Base-by-base conservation (phyloP, 2,797 vertebrate species). In the Artibeus lituratus region DNA sequence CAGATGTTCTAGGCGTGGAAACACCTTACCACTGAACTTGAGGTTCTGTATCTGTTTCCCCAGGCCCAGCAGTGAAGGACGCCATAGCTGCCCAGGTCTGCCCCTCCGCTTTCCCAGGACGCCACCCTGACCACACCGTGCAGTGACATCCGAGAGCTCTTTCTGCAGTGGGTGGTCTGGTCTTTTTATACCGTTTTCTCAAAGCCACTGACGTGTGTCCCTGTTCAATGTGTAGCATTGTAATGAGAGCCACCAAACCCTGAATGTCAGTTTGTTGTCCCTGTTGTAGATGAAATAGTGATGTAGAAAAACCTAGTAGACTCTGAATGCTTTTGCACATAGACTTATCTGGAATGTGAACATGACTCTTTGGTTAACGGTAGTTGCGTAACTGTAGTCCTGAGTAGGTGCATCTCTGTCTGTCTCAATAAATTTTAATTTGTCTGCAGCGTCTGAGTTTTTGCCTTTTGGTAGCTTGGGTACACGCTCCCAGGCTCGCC, bases 401-500 rank as follows among this genome's bases (percentile, higher is more conserved):
- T 96, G 67, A 98, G 97, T 98, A 98, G 98, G 98, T 98, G 97
- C 98, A 98, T 99, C 98, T 98, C 97, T 98, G 98, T 99, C 99
- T 98, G 98, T 99, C 98, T 99, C 98, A 99, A 99, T 99, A 99
- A 99, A 99, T 99, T 98, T 98, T 98, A 99, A 98, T 99, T 98
- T 99, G 98, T 99, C 99, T 98, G 98, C 96, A 98, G 97, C 65
- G 93, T 92, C 95, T 94, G 91, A 78, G 78, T 92, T 95, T 94
- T 84, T 94, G 81, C 87, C 80, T 88, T 97, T 96, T 93, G n/a
- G 97, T 93, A 96, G 77, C 78, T 90, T 87, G 84, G 29, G 12
- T 10, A 5, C 57, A 49, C 5, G 2, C 39, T 73, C 39, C 39
- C 15, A 9, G 12, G 53, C 69, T 35, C 9, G 9, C 44, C n/a